Conservation (phyloP, 2,888 invertebrate species). For the Erebia ligea region DNA sequence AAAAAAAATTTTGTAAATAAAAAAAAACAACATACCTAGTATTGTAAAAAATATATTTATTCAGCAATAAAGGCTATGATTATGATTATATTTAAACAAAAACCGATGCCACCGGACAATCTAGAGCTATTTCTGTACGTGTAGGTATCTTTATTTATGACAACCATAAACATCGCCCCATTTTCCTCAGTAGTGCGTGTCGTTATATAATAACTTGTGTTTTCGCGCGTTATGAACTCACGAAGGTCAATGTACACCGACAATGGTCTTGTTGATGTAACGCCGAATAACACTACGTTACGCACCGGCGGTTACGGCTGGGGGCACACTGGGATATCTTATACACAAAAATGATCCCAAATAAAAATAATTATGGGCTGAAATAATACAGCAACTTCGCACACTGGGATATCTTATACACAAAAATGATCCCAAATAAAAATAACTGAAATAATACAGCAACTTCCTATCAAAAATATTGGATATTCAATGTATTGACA, state of each 20-base stretch:
- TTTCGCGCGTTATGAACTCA: conserved; percentile 44
- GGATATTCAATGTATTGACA: too few species aligned
- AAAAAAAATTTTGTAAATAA: too few species aligned
- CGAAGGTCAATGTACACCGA: conserved; percentile 68
- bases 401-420: conserved; percentile 27
- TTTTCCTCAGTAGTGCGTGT: conserved; percentile 18
- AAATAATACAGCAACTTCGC: not conserved
- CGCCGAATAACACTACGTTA: conserved; percentile 58
- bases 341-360: not conserved
- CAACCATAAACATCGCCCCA: not conserved
- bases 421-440: too few species aligned
- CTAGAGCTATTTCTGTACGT: too few species aligned
- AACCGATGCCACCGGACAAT: too few species aligned
- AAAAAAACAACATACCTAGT: too few species aligned
- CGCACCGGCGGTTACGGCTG: conserved; percentile 49
- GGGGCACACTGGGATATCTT: conserved; percentile 33
- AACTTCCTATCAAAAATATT: too few species aligned
- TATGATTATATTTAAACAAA: too few species aligned
- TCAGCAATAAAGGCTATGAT: too few species aligned
- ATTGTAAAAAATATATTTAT: too few species aligned
- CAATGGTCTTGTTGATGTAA: conserved; percentile 64
- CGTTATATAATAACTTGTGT: conserved; percentile 39
- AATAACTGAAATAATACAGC: too few species aligned
- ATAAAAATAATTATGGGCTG: too few species aligned
- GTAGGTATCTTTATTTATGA: not conserved